Conservation (phyloP, 2,888 invertebrate species). For the Athetis lepigone region DNA sequence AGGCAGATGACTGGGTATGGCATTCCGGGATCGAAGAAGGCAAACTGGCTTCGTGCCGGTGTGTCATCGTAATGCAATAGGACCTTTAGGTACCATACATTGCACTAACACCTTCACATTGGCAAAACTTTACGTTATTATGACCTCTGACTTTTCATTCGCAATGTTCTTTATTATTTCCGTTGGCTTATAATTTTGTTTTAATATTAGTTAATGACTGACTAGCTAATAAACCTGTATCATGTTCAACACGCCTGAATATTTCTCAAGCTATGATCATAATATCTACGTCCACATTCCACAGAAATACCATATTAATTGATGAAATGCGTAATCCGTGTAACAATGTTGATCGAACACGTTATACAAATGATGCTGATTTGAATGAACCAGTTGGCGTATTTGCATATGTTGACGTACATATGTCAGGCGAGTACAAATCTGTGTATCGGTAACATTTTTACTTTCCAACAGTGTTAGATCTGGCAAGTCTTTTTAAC, state of each 20-base stretch:
- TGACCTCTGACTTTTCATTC: conserved; percentile 55
- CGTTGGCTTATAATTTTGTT: conserved; percentile 29
- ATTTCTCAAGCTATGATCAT: conserved; percentile 43
- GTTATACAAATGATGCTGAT: conserved; percentile 56
- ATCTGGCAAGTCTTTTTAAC: conserved; percentile 59
- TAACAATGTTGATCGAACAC: conserved; percentile 55
- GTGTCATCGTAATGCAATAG: conserved; percentile 66
- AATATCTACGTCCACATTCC: conserved; percentile 51
- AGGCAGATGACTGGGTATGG: conserved; percentile 59
- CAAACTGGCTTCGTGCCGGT: conserved; percentile 66
- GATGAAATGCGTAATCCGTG: conserved; percentile 50
- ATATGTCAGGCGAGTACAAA: conserved; percentile 28
- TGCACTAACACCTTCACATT: conserved; percentile 58
- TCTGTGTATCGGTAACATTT: conserved; percentile 41
- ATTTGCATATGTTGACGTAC: conserved; percentile 40
- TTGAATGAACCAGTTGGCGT: conserved; percentile 34
- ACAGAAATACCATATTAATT: conserved; percentile 48
- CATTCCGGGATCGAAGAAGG: conserved; percentile 72
- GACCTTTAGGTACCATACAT: conserved; percentile 42
- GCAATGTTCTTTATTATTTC: conserved; percentile 43
- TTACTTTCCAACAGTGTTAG: conserved; percentile 60
- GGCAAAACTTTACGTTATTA: conserved; percentile 35
- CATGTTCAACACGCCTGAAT: conserved; percentile 37
- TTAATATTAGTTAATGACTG: conserved; percentile 4
- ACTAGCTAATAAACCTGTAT: conserved; percentile 34